Evolutionary conservation across 2,888 invertebrate genomes (phyloP).

Genomic region (Chloroclystis v-ata): DNA sequence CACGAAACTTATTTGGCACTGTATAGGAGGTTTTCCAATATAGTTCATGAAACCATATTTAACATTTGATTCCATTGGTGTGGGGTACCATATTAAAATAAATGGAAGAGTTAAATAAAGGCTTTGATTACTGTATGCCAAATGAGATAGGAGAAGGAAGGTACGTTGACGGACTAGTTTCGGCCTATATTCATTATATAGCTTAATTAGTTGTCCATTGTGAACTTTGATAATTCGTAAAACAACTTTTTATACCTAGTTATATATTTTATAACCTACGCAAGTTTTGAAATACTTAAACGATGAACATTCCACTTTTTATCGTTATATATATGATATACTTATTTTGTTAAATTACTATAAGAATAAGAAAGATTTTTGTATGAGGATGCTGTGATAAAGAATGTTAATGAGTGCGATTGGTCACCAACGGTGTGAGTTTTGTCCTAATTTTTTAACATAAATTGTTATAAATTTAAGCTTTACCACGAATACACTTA

Average conservation of each 20-base stretch:
- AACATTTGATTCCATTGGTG: no score
- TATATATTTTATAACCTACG: not conserved
- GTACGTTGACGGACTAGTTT: not conserved
- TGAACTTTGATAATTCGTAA: no score
- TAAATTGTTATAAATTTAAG: constrained; percentile 1
- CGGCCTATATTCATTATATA: not conserved
- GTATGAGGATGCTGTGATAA: constrained; percentile 67
- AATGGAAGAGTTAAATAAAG: no score
- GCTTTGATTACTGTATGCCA: not conserved
- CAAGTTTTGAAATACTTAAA: not conserved
- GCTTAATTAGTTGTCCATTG: no score
- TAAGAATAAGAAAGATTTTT: constrained; percentile 52
- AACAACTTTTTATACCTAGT: no score
- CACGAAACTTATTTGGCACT: no score
- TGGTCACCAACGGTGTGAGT: constrained; percentile 34
- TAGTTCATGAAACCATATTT: no score
- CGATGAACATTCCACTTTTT: constrained; percentile 2
- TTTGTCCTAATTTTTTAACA: constrained; percentile 19
- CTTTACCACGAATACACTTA: not conserved
- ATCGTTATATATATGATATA: constrained; percentile 1
- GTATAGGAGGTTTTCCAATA: no score
- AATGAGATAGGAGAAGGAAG: not conserved
- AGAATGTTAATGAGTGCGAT: constrained; percentile 50
- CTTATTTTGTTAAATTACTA: constrained; percentile 38
- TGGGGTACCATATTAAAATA: no score